Evolutionary conservation across 1,140 invertebrate genomes (phyloP).

Genomic region (Mycetomoellerius zeteki): DNA sequence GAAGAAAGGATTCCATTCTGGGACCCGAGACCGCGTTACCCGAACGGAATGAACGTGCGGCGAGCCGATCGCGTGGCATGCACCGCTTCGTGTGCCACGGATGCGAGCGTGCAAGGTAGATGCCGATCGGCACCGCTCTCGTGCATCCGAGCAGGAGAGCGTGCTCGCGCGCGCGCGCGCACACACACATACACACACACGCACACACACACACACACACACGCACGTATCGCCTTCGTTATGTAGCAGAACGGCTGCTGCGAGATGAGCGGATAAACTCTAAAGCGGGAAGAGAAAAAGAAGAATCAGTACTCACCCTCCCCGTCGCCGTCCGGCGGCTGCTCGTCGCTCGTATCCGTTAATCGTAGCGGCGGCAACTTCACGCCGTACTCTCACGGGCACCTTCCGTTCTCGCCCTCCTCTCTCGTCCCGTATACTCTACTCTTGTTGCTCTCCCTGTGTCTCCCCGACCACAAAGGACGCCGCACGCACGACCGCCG

Average conservation of each 20-base stretch:
- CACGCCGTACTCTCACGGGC: slow-evolving; percentile 24
- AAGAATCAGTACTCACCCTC: slow-evolving; percentile 67
- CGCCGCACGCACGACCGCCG: slow-evolving; percentile 45
- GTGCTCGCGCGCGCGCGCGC: neutral
- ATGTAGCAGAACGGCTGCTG: neutral
- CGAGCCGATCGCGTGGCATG: slow-evolving; percentile 2
- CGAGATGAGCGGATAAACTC: neutral
- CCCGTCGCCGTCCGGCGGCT: slow-evolving; percentile 53
- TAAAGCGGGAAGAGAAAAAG: slow-evolving; percentile 39
- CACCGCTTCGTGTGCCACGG: slow-evolving; percentile 72
- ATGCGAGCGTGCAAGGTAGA: neutral
- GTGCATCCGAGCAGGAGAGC: slow-evolving; percentile 61
- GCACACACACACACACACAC: neutral
- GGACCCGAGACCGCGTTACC: slow-evolving; percentile 59
- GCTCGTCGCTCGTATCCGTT: slow-evolving; percentile 56
- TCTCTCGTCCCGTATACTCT: slow-evolving; percentile 21
- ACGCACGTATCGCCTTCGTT: neutral
- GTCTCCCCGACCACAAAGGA: slow-evolving; percentile 11
- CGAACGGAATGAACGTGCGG: slow-evolving; percentile 50
- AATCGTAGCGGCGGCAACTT: slow-evolving; percentile 22
- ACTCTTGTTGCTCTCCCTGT: neutral
- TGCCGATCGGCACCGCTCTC: slow-evolving; percentile 27
- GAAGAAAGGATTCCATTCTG: slow-evolving; percentile 74
- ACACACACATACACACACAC: neutral
- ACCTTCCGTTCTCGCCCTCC: neutral